Percentiles rank a stretch among this genome's conserved stretches.
These are phyloP conservation scores for Oreochromis spilurus DNA, from an alignment of 2,113 vertebrate genomes.

Conservation along the genomic window DNA sequence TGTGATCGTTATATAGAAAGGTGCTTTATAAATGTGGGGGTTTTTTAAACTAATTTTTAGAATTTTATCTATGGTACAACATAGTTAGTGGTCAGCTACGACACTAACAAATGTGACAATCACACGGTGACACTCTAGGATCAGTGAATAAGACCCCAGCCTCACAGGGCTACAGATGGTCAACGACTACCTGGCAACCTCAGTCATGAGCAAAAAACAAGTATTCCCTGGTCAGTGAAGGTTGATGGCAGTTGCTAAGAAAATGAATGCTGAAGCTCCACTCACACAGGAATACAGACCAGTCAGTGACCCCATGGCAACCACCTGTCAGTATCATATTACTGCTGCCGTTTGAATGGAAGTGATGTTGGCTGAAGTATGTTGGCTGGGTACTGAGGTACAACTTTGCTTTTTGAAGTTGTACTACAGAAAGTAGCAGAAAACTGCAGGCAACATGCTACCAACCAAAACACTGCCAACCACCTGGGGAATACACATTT, in stretches of 20 bases:
- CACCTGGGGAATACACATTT: not conserved
- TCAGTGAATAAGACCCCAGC: not conserved
- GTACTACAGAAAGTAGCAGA: not conserved
- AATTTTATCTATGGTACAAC: not conserved
- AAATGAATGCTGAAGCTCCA: not conserved
- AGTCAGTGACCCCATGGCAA: not conserved
- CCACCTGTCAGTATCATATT: not conserved
- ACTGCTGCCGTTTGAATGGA: not conserved
- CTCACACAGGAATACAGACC: not conserved
- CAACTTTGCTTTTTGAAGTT: not conserved
- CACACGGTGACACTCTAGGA: not conserved
- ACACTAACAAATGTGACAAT: not conserved
- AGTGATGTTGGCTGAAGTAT: not conserved
- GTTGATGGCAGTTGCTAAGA: not conserved
- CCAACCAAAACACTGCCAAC: not conserved
- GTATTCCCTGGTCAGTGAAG: not conserved
- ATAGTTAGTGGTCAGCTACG: not conserved
- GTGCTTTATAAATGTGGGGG: fast-evolving
- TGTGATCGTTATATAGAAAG: not conserved
- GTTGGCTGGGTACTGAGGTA: not conserved
- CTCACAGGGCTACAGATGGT: not conserved
- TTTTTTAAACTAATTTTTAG: not conserved
- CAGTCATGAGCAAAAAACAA: not conserved
- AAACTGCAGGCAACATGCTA: not conserved
- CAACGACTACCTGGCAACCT: not conserved